Evolutionary conservation across 2,113 vertebrate species (phyloP).

Genomic region (Hemiscyllium ocellatum): DNA sequence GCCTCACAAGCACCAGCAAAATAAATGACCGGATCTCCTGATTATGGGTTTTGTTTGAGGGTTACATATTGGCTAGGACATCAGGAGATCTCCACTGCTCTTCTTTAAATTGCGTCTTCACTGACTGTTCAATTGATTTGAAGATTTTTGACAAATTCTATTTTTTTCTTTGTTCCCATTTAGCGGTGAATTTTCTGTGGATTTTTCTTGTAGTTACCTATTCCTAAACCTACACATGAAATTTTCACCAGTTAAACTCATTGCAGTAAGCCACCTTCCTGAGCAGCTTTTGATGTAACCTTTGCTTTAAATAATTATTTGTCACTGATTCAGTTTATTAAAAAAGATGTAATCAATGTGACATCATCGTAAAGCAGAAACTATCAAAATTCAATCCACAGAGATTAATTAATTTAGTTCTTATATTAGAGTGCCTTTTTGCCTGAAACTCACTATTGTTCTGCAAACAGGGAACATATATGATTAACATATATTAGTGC

Average conservation of each 20-base stretch:
- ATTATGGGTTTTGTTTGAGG: neutral
- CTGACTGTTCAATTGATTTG: neutral
- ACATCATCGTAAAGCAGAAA: neutral
- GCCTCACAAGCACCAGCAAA: neutral
- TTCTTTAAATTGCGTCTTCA: neutral
- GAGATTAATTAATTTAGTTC: neutral
- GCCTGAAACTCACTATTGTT: neutral
- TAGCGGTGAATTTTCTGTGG: neutral
- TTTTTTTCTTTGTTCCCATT: neutral
- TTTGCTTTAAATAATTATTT: neutral
- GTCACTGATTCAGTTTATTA: neutral
- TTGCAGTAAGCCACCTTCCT: neutral
- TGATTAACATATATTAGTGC: neutral
- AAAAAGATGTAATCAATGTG: neutral
- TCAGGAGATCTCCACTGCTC: neutral
- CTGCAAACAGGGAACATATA: neutral
- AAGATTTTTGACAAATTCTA: neutral
- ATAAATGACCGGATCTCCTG: neutral
- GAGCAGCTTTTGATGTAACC: neutral
- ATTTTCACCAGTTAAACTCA: neutral
- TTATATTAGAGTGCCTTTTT: neutral
- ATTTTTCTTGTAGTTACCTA: neutral
- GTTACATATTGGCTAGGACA: neutral
- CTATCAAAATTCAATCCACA: neutral
- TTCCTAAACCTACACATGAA: neutral